Percentiles rank a stretch among this genome's conserved stretches.
Conservation (phyloP, 2,113 vertebrate genomes). For the Aphyosemion australe region DNA sequence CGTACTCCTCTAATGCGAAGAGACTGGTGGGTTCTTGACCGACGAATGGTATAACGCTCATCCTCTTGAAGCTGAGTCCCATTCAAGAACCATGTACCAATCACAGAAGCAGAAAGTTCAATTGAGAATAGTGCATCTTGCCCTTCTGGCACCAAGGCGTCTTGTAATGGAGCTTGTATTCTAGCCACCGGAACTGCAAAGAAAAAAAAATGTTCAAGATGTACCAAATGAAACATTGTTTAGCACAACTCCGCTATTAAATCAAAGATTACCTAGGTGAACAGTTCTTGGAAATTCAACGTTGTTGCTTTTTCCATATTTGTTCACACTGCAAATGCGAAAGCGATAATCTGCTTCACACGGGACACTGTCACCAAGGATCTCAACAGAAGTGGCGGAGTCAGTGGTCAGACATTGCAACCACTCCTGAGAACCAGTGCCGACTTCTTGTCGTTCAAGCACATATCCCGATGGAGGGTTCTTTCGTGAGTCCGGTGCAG, state of each 20-base stretch:
- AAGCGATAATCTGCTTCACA: conserved; percentile 90
- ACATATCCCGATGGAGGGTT: conserved; percentile 86
- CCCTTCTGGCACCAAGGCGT: conserved; percentile 80
- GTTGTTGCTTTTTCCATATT: conserved; percentile 88
- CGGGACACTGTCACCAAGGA: conserved; percentile 90
- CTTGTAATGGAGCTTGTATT: conserved; percentile 87
- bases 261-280: conserved; percentile 84
- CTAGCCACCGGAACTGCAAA: conserved; percentile 86
- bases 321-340: conserved; percentile 87
- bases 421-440: conserved; percentile 86
- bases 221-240: neutral
- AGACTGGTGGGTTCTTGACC: conserved; percentile 80
- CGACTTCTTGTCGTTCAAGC: conserved; percentile 88
- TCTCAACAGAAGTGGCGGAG: conserved; percentile 85
- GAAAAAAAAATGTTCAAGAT: conserved; percentile 8
- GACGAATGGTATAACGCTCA: conserved; percentile 76
- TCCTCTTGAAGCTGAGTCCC: conserved; percentile 82
- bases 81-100: conserved; percentile 88
- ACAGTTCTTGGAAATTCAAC: conserved; percentile 88
- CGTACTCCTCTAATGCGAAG: conserved; percentile 81
- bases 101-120: conserved; percentile 85
- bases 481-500: conserved; percentile 81
- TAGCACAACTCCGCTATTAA: neutral
- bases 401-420: conserved; percentile 91
- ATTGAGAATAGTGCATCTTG: conserved; percentile 88